Conservation (phyloP, 2,888 invertebrate genomes). For the Andrena bicolor region DNA sequence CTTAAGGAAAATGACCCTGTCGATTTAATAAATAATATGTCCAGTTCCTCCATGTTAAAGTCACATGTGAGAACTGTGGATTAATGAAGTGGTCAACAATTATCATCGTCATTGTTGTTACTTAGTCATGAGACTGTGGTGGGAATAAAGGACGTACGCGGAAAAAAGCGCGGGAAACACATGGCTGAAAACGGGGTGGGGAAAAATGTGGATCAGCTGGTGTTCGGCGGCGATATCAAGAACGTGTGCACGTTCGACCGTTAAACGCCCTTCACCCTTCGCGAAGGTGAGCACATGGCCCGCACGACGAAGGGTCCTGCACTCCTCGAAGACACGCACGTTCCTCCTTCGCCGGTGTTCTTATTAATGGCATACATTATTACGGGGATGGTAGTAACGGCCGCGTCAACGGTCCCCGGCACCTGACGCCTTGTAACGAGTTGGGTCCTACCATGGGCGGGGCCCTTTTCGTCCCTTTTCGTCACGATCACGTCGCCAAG, state of each 20-base stretch:
- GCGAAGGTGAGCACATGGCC: constrained; percentile 80
- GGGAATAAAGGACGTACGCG: constrained; percentile 29
- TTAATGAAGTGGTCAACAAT: too few relatives aligned
- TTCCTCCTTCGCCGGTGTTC: constrained; percentile 69
- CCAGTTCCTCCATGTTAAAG: too few relatives aligned
- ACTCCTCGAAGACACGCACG: constrained; percentile 77
- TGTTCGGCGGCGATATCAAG: constrained; percentile 76
- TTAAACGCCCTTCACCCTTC: constrained; percentile 79
- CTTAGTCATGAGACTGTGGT: neutral
- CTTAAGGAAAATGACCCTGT: too few relatives aligned
- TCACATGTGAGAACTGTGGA: too few relatives aligned
- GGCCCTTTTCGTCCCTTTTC: constrained; percentile 67
- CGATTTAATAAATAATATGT: too few relatives aligned
- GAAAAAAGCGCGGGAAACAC: constrained; percentile 82
- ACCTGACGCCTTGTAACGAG: constrained; percentile 82
- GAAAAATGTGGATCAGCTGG: constrained; percentile 79
- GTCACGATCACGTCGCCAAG: constrained; percentile 62
- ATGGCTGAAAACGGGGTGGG: constrained; percentile 71
- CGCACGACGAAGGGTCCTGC: constrained; percentile 65
- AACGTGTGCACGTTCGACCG: constrained; percentile 76
- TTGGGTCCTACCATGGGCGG: constrained; percentile 58
- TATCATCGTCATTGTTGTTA: too few relatives aligned
- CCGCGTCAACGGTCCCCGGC: constrained; percentile 83
- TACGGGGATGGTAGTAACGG: constrained; percentile 81
- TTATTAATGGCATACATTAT: constrained; percentile 84